Conservation (phyloP, 64 coral and sea anemone species). For the Dendronephthya gigantea region DNA sequence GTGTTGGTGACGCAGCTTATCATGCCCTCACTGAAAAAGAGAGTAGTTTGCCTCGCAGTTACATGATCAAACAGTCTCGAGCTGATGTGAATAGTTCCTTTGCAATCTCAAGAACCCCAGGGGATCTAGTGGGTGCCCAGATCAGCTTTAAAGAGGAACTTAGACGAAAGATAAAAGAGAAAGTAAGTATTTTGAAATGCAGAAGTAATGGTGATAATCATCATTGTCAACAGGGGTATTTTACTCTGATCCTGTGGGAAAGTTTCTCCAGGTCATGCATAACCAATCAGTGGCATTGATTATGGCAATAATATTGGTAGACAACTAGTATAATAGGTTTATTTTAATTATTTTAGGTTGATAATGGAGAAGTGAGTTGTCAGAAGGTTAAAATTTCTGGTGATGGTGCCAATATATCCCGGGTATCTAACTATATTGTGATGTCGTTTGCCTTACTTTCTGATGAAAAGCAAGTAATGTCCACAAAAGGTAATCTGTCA, state of each 20-base stretch:
- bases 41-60: slow-evolving; percentile 18
- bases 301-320: not conserved
- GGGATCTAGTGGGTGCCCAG: slow-evolving; percentile 31
- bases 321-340: not conserved
- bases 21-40: slow-evolving; percentile 19
- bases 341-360: not conserved
- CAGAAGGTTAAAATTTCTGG: slow-evolving; percentile 21
- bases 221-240: not conserved
- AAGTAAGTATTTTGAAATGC: not conserved
- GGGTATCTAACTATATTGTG: no score
- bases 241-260: no score
- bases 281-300: not conserved
- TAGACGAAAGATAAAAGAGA: slow-evolving; percentile 11
- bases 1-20: slow-evolving; percentile 34
- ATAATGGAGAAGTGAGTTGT: not conserved
- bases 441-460: no score
- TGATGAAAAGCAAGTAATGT: slow-evolving; percentile 5
- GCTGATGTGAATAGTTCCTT: slow-evolving; percentile 20
- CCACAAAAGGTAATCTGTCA: not conserved
- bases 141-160: slow-evolving; percentile 40
- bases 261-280: not conserved
- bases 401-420: not conserved
- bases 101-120: slow-evolving; percentile 31
- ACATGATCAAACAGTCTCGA: slow-evolving; percentile 44
- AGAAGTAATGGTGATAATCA: not conserved